Conservation (phyloP, 2,113 vertebrate genomes). For the Diadophis punctatus region DNA sequence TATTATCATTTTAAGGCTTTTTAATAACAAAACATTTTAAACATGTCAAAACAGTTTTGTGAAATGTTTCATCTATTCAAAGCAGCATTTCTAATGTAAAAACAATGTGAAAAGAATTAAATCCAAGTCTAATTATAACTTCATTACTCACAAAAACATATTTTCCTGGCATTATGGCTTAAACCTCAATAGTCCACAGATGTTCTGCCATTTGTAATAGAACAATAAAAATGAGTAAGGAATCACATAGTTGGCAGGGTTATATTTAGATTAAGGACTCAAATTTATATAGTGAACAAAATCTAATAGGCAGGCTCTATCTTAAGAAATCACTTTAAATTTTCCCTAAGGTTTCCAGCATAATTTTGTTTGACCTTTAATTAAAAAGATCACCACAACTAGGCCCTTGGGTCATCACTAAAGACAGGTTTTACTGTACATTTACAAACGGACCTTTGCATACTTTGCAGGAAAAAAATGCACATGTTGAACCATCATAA, state of each 20-base stretch:
- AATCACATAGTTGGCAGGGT: background rate
- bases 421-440: constrained; percentile 8
- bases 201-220: constrained; percentile 1
- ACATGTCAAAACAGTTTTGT: constrained; percentile 6
- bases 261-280: background rate
- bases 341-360: constrained; percentile 17
- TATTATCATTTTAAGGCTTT: background rate
- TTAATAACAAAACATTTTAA: constrained; percentile 9
- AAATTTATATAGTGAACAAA: constrained; percentile 30
- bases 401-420: constrained; percentile 13
- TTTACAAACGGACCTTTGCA: constrained; percentile 25
- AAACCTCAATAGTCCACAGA: background rate
- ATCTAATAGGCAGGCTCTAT: background rate
- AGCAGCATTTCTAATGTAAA: constrained; percentile 1
- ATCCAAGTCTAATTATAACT: constrained; percentile 5
- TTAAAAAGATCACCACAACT: constrained; percentile 19
- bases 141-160: constrained; percentile 3
- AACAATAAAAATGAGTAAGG: constrained; percentile 19
- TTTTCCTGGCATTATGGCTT: background rate
- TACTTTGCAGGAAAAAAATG: background rate
- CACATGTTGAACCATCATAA: background rate
- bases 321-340: background rate
- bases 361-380: constrained; percentile 29
- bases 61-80: background rate
- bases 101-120: background rate